Conservation (phyloP, 2,797 vertebrate genomes). For the Notolepis coatsorum region DNA sequence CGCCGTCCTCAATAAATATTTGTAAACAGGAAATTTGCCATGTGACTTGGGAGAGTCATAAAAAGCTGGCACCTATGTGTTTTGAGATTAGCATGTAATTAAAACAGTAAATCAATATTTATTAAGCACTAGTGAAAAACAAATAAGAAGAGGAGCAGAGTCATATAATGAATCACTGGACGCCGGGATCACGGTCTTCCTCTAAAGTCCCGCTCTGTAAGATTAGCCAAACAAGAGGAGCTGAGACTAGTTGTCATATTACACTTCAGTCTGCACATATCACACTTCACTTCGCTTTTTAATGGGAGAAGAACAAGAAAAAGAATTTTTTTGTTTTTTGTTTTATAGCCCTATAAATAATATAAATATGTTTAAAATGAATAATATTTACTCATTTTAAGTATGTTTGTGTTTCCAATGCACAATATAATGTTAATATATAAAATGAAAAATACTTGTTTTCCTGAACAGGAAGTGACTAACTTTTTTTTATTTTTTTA, state of each 20-base stretch:
- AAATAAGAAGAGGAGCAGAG: slow-evolving; percentile 54
- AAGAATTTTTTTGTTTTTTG: too few species aligned
- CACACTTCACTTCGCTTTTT: too few species aligned
- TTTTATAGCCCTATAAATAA: too few species aligned
- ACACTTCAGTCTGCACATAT: slow-evolving; percentile 22
- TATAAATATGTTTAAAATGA: too few species aligned
- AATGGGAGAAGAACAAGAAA: too few species aligned
- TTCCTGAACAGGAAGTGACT: too few species aligned
- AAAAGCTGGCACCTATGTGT: slow-evolving; percentile 72
- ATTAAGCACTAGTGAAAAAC: slow-evolving; percentile 71
- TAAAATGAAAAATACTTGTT: too few species aligned
- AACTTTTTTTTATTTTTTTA: too few species aligned
- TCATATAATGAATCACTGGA: slow-evolving; percentile 53
- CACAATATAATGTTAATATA: too few species aligned
- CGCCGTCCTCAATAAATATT: slow-evolving; percentile 79
- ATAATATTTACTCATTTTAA: too few species aligned
- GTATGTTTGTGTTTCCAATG: too few species aligned
- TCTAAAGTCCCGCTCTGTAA: neutral
- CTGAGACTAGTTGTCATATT: slow-evolving; percentile 22
- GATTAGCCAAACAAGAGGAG: neutral
- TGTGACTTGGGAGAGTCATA: slow-evolving; percentile 77
- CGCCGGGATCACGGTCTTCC: slow-evolving; percentile 4
- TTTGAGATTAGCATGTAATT: slow-evolving; percentile 84
- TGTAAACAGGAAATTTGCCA: slow-evolving; percentile 80
- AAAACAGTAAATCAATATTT: slow-evolving; percentile 84